Base-by-base conservation (phyloP, 2,888 invertebrate genomes). In the Chloroclysta siterata region DNA sequence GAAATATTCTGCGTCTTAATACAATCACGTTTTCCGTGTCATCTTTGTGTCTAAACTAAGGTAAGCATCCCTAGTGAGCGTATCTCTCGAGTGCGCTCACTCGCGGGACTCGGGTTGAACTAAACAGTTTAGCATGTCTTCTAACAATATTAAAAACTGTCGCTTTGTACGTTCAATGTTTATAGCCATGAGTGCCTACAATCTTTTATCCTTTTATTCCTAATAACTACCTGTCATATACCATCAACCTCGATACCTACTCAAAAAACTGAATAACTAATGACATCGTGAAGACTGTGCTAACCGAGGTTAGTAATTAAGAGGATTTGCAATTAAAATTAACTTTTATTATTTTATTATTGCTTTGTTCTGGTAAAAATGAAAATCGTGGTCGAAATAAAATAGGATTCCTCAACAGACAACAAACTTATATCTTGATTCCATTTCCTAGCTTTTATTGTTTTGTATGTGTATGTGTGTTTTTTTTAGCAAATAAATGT, bases 181-280 rank as follows among this genome's bases (percentile, higher is more conserved):
- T 11, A 11, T 7, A 15, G 14, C 15, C 5, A 36, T 36, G 15
- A 15, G 15, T 44, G 15, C 10, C n/a, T n/a, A 46, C 10, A 46
- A 4, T 17, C 17, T 44, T 44, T 44, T 46, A 46, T 46, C 15
- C 17, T 15, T 17, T 8, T 15, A 17, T 10, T 46, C 46, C 46
- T 46, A 46, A 46, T 46, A 46, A 46, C 46, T 17, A 46, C 46
- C 17, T 46, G 46, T 46, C 46, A 46, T 11, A 17, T 17, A 11
- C 14, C 46, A 46, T 46, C 46, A 46, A 10, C 11, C 17, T 46
- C 17, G 17, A 46, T 17, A 46, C 46, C 36, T 46, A 17, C 17
- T 46, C 17, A 46, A 46, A 46, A 46, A 17, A 17, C 5, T 46
- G 8, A 46, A 41, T 5, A 14, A 11, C 11, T 2, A 33, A 33